Base-by-base conservation (phyloP, 1,140 invertebrate species). In the Tetramorium alpestre region DNA sequence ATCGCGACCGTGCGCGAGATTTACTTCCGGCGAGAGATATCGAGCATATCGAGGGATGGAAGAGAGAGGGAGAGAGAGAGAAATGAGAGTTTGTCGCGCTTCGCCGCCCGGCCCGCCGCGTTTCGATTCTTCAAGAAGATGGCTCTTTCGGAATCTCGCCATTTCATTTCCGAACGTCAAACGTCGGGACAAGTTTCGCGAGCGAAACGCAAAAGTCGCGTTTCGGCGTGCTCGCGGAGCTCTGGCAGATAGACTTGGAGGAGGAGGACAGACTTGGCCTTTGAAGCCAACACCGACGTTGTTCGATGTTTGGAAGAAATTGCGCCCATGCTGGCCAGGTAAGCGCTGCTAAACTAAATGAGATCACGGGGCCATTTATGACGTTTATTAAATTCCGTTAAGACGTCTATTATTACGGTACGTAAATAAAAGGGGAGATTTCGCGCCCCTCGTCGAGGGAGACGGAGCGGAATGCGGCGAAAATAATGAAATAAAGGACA, bases 351-450 rank as follows among this genome's bases (percentile, higher is more conserved):
- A 89, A 91, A 91, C 90, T 92, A 28, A 93, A 94, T 92, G 88
- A 89, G 89, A 93, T 93, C 91, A 89, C 84, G 69, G 86, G 86
- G 69, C 88, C 92, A 93, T 94, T 94, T 93, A 92, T 92, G 92
- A 94, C 91, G 92, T 94, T 95, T 95, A 95, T 95, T 95, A 93
- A 90, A 95, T 95, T 95, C 92, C 87, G 91, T 94, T 95, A 94
- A 94, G 94, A 95, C 92, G 90, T 81, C 92, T 94, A 93, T 94
- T 94, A 95, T 95, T 93, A 91, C 88, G 89, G 85, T 78, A 65
- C 85, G 88, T 93, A 94, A 94, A 94, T 94, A 94, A 94, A 95
- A 90, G 93, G 90, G 69, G 80, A 65, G 85, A 64, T 84, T 91
- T 90, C 87, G 77, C 88, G 64, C 72, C 86, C 77, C 60, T 86